Percentiles rank a stretch among this genome's conserved stretches.
Conservation (phyloP, 2,888 invertebrate species). For the Himalopsyche kuldschensis region DNA sequence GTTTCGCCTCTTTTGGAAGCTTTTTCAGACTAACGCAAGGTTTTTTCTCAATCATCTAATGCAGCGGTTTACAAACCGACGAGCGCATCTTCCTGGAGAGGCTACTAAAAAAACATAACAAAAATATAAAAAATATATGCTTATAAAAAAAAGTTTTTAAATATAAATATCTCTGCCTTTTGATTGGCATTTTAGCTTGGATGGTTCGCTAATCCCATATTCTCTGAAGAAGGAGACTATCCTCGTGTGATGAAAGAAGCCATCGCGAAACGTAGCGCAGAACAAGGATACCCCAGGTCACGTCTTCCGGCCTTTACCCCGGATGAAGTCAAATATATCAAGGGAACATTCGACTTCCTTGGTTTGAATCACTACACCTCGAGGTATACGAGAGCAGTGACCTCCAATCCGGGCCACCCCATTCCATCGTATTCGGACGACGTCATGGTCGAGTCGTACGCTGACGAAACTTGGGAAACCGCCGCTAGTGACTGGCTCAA, state of each 20-base stretch:
- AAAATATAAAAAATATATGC: no score
- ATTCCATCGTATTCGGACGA: background rate
- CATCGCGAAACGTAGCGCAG: conserved; percentile 58
- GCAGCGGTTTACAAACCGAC: no score
- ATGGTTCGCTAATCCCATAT: conserved; percentile 65
- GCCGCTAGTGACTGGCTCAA: background rate
- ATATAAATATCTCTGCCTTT: no score
- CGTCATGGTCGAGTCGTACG: background rate
- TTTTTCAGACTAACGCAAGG: no score
- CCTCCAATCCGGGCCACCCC: background rate
- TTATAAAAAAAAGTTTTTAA: no score
- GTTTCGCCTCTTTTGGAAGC: no score
- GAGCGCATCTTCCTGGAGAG: no score
- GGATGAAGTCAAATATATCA: conserved; percentile 62
- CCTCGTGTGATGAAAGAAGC: conserved; percentile 61
- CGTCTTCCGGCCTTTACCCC: conserved; percentile 61
- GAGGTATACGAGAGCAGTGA: conserved; percentile 42
- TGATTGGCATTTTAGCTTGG: conserved; percentile 51
- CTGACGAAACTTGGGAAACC: background rate
- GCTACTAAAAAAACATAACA: no score
- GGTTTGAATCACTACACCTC: conserved; percentile 71
- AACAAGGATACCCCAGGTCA: conserved; percentile 60
- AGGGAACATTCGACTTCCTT: conserved; percentile 65
- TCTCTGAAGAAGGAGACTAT: conserved; percentile 62
- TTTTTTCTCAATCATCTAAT: no score